Conservation (phyloP, 1,140 invertebrate genomes). For the Anastatus disparis region DNA sequence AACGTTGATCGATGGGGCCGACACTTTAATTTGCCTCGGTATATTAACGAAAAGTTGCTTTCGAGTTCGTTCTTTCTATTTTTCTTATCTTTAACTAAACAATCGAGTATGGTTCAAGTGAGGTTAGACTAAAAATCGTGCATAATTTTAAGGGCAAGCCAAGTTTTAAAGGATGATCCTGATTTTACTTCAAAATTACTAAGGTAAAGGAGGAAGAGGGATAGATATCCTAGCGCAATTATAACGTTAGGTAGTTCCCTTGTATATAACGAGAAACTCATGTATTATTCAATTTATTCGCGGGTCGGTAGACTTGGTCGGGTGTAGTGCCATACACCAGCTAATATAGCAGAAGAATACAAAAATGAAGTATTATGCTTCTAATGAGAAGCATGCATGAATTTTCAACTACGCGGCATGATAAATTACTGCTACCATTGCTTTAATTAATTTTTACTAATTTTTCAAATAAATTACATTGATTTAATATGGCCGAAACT, state of each 20-base stretch:
- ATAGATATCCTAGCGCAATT: slow-evolving; percentile 24
- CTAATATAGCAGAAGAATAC: neutral
- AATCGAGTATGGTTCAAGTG: neutral
- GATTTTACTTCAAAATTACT: slow-evolving; percentile 34
- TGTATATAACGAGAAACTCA: slow-evolving; percentile 4
- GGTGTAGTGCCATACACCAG: no score
- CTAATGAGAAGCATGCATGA: no score
- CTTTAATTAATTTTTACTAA: no score
- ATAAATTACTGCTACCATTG: no score
- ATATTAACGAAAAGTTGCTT: slow-evolving; percentile 18
- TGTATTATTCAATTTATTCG: slow-evolving; percentile 30
- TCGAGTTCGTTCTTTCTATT: neutral
- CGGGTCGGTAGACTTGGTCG: neutral
- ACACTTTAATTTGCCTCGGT: slow-evolving; percentile 35
- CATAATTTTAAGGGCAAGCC: slow-evolving; percentile 25
- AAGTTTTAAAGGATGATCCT: slow-evolving; percentile 28
- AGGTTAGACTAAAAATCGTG: neutral
- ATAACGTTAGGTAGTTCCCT: neutral
- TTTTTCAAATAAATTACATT: no score
- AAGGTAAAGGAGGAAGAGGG: no score
- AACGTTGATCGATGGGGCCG: slow-evolving; percentile 34
- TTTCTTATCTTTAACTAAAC: slow-evolving; percentile 36
- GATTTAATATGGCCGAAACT: no score
- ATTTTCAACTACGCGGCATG: no score
- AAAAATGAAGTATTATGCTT: no score